Base-by-base conservation (phyloP, 2,797 vertebrate genomes). In the Phataginus tricuspis region DNA sequence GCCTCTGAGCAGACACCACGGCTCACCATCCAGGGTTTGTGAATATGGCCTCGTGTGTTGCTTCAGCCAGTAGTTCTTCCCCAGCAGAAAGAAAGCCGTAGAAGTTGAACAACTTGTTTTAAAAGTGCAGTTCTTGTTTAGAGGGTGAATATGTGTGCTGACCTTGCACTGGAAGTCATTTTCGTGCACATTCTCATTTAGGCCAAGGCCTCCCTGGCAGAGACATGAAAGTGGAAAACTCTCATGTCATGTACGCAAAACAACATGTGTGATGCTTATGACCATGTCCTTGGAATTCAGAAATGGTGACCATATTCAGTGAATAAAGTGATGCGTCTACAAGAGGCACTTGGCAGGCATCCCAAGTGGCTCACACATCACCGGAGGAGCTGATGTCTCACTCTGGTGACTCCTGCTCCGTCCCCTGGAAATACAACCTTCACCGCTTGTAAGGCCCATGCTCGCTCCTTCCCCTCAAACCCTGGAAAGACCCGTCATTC, bases 41-140 rank as follows among this genome's bases (percentile, higher is more conserved):
- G 15, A 21, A 37, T 0, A 8, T 0, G 4, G 18, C 23, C 37
- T 29, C 0, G 13, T 2, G 11, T 16, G 18, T 63, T 53, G 11
- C 45, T 29, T 51, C 29, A 4, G 23, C 45, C 14, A 4, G 10
- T 29, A 12, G 21, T n/a, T 74, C 7, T 68, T 87, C 27, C 29
- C 49, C 16, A 15, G 49, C 4, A 59, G 39, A 45, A 57, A 63
- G 51, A 31, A 69, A 61, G 53, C 31, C 45, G 5, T 25, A 7
- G 61, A 10, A n/a, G 23, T 12, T 55, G 66, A 23, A 12, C 29
- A 7, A 21, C 9, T 14, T 7, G 27, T 27, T 66, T 45, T 23
- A 15, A 31, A 39, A 12, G 6, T 1, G 69, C n/a, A n/a, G 59
- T 75, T 39, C 72, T 3, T 34, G 23, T 53, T 31, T 55, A 21